These are phyloP conservation scores for Slavum lentiscoides DNA, from an alignment of 2,888 invertebrate species.

Conservation along the genomic window DNA sequence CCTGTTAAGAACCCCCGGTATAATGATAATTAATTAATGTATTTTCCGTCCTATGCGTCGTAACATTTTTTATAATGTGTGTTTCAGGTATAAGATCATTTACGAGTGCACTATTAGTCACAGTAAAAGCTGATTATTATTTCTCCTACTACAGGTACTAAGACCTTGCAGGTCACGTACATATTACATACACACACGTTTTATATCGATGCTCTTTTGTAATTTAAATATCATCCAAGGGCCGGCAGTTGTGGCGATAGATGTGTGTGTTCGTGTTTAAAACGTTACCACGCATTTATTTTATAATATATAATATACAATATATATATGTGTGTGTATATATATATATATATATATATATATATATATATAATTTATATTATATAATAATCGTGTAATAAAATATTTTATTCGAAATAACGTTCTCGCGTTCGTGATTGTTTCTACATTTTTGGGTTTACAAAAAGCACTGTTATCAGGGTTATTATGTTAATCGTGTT, in stretches of 20 bases:
- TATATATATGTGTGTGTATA: too few relatives aligned
- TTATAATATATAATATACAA: too few relatives aligned
- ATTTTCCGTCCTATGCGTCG: background rate
- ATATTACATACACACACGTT: background rate
- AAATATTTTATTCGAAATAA: background rate
- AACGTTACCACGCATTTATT: background rate
- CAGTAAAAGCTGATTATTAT: constrained; percentile 21
- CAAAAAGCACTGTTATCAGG: background rate
- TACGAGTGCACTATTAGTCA: constrained; percentile 26
- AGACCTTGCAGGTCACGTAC: too few relatives aligned
- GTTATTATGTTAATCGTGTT: background rate
- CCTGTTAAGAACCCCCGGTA: too few relatives aligned
- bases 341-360: too few relatives aligned
- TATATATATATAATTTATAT: too few relatives aligned
- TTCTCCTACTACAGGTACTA: constrained; percentile 26
- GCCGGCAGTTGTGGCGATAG: too few relatives aligned
- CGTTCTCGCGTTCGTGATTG: background rate
- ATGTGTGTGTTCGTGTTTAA: background rate
- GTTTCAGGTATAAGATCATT: constrained; percentile 34
- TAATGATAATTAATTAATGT: constrained; percentile 42
- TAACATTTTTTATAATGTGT: too few relatives aligned
- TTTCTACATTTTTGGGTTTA: background rate
- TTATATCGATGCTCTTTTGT: background rate
- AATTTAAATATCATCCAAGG: background rate
- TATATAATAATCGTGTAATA: too few relatives aligned